Evolutionary conservation across 2,888 invertebrate species (phyloP).

Genomic region (Agonopterix arenella): DNA sequence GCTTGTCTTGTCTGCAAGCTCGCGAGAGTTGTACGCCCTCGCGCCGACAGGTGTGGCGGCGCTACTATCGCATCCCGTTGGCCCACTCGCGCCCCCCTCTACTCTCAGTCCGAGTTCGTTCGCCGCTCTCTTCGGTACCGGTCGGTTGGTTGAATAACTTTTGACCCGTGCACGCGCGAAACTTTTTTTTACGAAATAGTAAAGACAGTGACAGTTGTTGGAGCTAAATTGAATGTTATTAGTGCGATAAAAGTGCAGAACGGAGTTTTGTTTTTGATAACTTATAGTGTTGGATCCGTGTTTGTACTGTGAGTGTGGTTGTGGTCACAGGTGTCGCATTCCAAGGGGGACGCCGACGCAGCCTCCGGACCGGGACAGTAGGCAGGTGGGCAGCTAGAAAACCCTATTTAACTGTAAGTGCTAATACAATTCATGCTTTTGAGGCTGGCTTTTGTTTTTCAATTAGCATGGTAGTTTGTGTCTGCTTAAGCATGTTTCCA

Average conservation of each 20-base stretch:
- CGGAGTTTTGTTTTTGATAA: conserved; percentile 10
- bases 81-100: conserved; percentile 22
- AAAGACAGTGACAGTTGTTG: conserved; percentile 25
- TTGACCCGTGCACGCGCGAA: conserved; percentile 41
- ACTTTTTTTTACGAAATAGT: conserved; percentile 41
- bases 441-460: too few species aligned
- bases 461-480: too few species aligned
- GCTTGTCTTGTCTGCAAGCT: conserved; percentile 10
- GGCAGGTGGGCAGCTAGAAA: conserved; percentile 53
- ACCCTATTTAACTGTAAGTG: conserved; percentile 37
- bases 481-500: too few species aligned
- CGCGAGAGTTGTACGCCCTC: conserved; percentile 10
- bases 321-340: conserved; percentile 70
- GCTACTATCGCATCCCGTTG: conserved; percentile 22
- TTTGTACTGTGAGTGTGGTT: conserved; percentile 54
- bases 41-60: conserved; percentile 52
- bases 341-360: conserved; percentile 60
- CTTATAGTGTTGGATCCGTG: neutral
- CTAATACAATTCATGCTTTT: neutral
- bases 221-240: conserved; percentile 13
- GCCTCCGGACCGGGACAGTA: conserved; percentile 49
- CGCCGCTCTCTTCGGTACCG: conserved; percentile 40
- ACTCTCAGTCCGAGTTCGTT: conserved; percentile 49
- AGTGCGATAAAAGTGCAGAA: conserved; percentile 25
- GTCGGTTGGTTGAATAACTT: conserved; percentile 18